A percentile compares a stretch with the other conserved stretches of the same genome.
Conservation (phyloP, 92 coral and sea anemone genomes). For the Actinernus sp. region DNA sequence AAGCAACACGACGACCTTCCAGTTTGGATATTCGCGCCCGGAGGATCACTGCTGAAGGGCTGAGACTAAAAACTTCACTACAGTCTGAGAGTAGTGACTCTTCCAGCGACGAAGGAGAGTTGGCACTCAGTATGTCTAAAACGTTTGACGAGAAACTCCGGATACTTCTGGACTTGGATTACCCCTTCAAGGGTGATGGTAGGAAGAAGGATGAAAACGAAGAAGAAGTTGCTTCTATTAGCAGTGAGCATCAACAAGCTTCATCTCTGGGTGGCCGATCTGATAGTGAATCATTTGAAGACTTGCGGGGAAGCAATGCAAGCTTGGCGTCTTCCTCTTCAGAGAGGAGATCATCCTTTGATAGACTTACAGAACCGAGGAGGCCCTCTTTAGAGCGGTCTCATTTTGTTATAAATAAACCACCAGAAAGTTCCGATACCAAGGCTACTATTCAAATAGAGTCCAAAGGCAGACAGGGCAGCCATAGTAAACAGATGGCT, state of each 20-base stretch:
- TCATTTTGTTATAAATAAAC: background rate
- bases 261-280: slow-evolving; percentile 5
- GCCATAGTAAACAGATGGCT: background rate
- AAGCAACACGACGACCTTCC: slow-evolving; percentile 74
- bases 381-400: slow-evolving; percentile 10
- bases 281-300: slow-evolving; percentile 14
- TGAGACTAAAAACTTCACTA: slow-evolving; percentile 53
- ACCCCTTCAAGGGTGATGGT: slow-evolving; percentile 28
- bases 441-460: slow-evolving; percentile 29
- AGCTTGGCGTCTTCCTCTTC: slow-evolving; percentile 17
- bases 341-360: slow-evolving; percentile 31
- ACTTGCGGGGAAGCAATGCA: slow-evolving; percentile 21
- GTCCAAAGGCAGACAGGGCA: slow-evolving; percentile 1
- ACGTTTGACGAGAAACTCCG: slow-evolving; percentile 94
- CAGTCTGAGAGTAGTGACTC: slow-evolving; percentile 91
- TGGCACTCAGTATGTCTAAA: slow-evolving; percentile 83
- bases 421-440: background rate
- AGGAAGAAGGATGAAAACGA: slow-evolving; percentile 30
- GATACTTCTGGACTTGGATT: slow-evolving; percentile 71
- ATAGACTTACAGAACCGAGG: slow-evolving; percentile 11
- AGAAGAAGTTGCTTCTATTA: slow-evolving; percentile 53
- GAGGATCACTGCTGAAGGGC: slow-evolving; percentile 73
- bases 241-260: slow-evolving; percentile 48
- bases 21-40: slow-evolving; percentile 82
- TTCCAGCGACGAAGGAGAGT: slow-evolving; percentile 71